A percentile compares a stretch with the other conserved stretches of the same genome.
Evolutionary conservation across 2,888 invertebrate genomes (phyloP).

Genomic region (Dendrolimus pini): DNA sequence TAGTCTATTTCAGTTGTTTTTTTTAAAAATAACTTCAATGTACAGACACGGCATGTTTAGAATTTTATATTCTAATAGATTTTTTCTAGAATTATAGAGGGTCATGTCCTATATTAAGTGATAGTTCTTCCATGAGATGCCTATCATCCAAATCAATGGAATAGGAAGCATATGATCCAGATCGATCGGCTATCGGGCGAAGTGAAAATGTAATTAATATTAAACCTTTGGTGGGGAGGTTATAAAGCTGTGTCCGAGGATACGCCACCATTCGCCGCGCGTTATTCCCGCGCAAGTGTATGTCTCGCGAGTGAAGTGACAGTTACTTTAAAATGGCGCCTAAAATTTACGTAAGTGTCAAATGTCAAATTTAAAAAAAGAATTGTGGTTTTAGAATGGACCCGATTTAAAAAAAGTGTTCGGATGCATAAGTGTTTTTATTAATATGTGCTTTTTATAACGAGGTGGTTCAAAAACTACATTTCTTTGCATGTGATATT

Average conservation of each 20-base stretch:
- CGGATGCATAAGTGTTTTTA: constrained; percentile 24
- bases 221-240: constrained; percentile 65
- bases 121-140: too few species aligned
- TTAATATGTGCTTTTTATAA: constrained; percentile 13
- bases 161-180: constrained; percentile 33
- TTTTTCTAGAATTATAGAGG: too few species aligned
- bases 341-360: constrained; percentile 73
- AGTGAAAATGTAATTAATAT: constrained; percentile 73
- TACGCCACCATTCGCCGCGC: constrained; percentile 66
- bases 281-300: constrained; percentile 55
- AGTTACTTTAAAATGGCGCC: constrained; percentile 65
- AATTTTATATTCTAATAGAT: too few species aligned
- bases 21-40: too few species aligned
- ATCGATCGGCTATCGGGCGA: constrained; percentile 39
- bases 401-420: constrained; percentile 23
- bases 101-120: too few species aligned
- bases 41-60: too few species aligned
- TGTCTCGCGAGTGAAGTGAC: constrained; percentile 64
- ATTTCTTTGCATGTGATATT: constrained; percentile 35
- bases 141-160: not conserved
- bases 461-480: constrained; percentile 60
- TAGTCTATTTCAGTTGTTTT: too few species aligned
- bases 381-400: constrained; percentile 64
- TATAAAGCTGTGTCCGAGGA: constrained; percentile 46
- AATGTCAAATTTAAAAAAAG: constrained; percentile 31